Base-by-base conservation (phyloP, 2,888 invertebrate species). In the Cephus pygmeus region DNA sequence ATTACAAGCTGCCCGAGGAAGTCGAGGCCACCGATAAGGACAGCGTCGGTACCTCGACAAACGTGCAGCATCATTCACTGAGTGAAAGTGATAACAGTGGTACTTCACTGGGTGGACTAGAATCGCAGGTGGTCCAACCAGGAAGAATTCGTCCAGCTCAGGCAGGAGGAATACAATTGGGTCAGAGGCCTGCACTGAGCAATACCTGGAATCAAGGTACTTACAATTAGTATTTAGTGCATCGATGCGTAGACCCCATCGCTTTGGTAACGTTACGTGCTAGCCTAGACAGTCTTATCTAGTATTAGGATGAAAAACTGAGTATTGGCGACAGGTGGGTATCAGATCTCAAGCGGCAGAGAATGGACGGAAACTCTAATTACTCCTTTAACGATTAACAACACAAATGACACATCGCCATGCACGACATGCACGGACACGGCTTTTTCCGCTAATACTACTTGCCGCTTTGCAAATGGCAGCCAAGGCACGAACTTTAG, bases 121-220 rank as follows among this genome's bases (percentile, higher is more conserved):
- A 40, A 6, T 40, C 15, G 40, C 40, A 40, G 2, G 15, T 15
- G 15, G 15, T 6, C 15, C 40, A 40, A 40, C 40, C 40, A 4
- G 40, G 6, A 40, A 15, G 15, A 15, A 15, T 15, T 40, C 40
- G 15, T 40, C 40, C 15, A 40, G 40, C 6, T 56, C 56, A 23
- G 23, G 56, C 56, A 56, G 56, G 23, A 23, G 56, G 23, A 23
- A 9, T 3, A 23, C 9, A 23, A 2, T 56, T 56, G 9, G 56
- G 56, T 23, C 23, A 56, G 23, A 56, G 23, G 23, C 56, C 56
- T 56, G 23, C 80, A 34, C 56, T 36, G 11, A 75, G 71, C 73
- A 75, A 35, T 36, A 80, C 40, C 1, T 84, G 84, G 84, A 71
- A 83, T 75, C 83, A 85, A 87, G 88, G 88, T 88, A 81, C 23